Conservation (phyloP, 2,888 invertebrate genomes). For the Ochlodes sylvanus region DNA sequence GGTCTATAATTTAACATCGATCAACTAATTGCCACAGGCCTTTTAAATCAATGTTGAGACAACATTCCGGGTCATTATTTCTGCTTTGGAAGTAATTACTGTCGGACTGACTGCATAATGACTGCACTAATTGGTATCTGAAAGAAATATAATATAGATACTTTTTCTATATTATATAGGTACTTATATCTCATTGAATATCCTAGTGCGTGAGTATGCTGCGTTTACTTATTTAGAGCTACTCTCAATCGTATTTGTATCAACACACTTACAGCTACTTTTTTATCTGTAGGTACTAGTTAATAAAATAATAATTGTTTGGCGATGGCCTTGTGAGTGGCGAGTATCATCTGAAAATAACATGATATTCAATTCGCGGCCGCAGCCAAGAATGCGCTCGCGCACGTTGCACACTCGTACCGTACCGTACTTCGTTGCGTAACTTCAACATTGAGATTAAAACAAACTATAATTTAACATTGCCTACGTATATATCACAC, state of each 20-base stretch:
- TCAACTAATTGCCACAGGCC: conserved; percentile 55
- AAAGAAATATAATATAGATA: conserved; percentile 22
- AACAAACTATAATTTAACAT: not conserved
- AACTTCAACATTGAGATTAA: conserved; percentile 3
- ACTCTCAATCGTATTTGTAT: no score
- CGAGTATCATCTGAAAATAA: conserved; percentile 24
- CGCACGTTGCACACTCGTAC: not conserved
- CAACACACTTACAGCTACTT: not conserved
- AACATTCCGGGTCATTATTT: conserved; percentile 59
- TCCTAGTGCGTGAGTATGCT: no score
- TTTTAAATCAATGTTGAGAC: conserved; percentile 52
- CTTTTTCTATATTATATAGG: not conserved
- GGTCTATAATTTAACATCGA: conserved; percentile 33
- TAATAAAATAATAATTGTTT: conserved; percentile 6
- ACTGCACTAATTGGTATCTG: conserved; percentile 30
- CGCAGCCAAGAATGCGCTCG: conserved; percentile 41
- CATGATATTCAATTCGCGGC: conserved; percentile 36
- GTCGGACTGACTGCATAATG: conserved; percentile 36
- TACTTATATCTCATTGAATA: no score
- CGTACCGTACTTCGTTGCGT: not conserved
- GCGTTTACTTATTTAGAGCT: no score
- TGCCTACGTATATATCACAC: not conserved
- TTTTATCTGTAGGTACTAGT: not conserved
- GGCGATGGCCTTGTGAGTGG: conserved; percentile 32
- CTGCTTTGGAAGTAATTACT: conserved; percentile 49